phyloP scores from a whole-genome alignment of 2,888 invertebrate genomes.

The Meandrusa payeni region DNA sequence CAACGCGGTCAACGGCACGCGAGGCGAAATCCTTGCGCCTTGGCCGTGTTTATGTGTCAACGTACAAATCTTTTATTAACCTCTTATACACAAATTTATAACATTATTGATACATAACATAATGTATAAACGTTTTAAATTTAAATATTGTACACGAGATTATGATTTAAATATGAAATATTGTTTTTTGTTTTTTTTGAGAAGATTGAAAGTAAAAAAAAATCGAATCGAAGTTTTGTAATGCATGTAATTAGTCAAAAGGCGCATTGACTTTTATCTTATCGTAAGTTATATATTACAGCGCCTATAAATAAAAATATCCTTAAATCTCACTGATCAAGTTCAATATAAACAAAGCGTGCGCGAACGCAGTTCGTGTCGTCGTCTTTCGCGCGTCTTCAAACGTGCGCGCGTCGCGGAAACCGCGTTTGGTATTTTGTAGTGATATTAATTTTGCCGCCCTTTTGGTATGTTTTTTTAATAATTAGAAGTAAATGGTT shows the following conservation, averaged over 20 bases:
- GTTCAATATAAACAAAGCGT: conserved; percentile 33
- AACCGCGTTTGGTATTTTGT: conserved; percentile 29
- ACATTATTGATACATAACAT: too few relatives aligned
- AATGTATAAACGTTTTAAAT: too few relatives aligned
- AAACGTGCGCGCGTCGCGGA: conserved; percentile 41
- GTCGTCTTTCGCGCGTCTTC: conserved; percentile 42
- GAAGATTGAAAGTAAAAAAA: too few relatives aligned
- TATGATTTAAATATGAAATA: too few relatives aligned
- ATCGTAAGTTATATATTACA: too few relatives aligned
- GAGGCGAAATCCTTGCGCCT: conserved; percentile 8
- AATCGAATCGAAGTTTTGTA: neutral
- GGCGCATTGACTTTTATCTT: too few relatives aligned
- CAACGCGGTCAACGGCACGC: conserved; percentile 11
- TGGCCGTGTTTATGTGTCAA: conserved; percentile 1
- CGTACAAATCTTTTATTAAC: neutral
- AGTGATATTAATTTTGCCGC: conserved; percentile 8
- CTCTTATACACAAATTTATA: too few relatives aligned
- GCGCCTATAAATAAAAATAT: too few relatives aligned
- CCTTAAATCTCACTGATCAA: conserved; percentile 8
- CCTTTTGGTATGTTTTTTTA: conserved; percentile 27
- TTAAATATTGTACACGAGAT: too few relatives aligned
- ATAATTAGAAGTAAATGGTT: too few relatives aligned
- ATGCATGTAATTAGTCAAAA: too few relatives aligned
- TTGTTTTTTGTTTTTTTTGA: too few relatives aligned
- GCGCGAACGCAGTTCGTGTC: conserved; percentile 39